These are phyloP conservation scores for Colletes latitarsis DNA, from an alignment of 1,140 invertebrate species.

Conservation along the genomic window DNA sequence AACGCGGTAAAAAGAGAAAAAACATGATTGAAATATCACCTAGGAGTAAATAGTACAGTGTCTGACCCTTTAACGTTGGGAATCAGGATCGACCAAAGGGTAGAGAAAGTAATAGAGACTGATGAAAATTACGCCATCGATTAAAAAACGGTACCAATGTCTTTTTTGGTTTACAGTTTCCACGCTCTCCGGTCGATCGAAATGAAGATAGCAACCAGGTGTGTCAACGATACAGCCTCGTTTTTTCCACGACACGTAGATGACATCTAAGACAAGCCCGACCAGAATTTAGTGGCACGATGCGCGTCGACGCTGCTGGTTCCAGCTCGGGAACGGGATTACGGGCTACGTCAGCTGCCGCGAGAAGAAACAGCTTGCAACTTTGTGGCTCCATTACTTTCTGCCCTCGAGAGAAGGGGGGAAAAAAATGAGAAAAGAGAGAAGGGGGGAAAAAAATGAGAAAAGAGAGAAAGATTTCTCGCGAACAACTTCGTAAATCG, in stretches of 20 bases:
- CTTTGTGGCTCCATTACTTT: background rate
- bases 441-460: background rate
- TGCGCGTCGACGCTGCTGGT: background rate
- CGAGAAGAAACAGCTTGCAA: background rate
- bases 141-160: too few relatives aligned
- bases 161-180: background rate
- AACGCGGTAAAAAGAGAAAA: too few relatives aligned
- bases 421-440: too few relatives aligned
- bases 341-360: background rate
- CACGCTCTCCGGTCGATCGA: background rate
- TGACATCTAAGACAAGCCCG: slow-evolving; percentile 9
- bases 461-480: background rate
- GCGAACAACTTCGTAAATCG: background rate
- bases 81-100: too few relatives aligned
- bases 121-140: too few relatives aligned
- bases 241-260: background rate
- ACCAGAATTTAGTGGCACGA: background rate
- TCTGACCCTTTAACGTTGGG: too few relatives aligned
- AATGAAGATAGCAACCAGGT: background rate
- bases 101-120: too few relatives aligned
- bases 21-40: too few relatives aligned
- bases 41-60: too few relatives aligned
- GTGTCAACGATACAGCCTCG: background rate
- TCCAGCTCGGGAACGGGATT: slow-evolving; percentile 20
- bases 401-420: too few relatives aligned